These are phyloP conservation scores for Drosophila orosa DNA, from an alignment of 1,140 invertebrate genomes.

Conservation along the genomic window DNA sequence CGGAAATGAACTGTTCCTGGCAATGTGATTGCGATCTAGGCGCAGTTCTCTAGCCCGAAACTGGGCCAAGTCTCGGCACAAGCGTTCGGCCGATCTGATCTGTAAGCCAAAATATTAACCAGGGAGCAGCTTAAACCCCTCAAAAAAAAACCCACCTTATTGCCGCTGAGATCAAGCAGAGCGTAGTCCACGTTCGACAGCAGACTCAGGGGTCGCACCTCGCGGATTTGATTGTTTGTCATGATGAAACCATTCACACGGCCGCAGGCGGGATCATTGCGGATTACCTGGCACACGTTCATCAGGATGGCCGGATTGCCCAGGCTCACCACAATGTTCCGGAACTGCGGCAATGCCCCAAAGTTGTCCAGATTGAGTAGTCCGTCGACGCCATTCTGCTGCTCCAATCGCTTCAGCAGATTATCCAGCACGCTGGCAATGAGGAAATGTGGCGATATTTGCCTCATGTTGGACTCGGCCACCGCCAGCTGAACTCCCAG, in stretches of 20 bases:
- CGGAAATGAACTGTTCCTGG: constrained; percentile 48
- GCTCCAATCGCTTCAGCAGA: constrained; percentile 37
- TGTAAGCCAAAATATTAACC: constrained; percentile 6
- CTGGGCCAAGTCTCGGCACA: constrained; percentile 45
- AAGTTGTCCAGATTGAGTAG: constrained; percentile 55
- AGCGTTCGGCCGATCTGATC: constrained; percentile 46
- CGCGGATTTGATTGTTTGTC: constrained; percentile 46
- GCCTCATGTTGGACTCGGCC: constrained; percentile 28
- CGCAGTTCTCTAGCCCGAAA: constrained; percentile 59
- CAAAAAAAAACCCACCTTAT: constrained; percentile 49
- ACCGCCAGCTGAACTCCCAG: constrained; percentile 52
- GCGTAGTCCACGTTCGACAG: constrained; percentile 53
- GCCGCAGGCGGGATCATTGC: constrained; percentile 44
- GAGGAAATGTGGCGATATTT: constrained; percentile 47
- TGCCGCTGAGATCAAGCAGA: constrained; percentile 47
- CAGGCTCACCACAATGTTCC: constrained; percentile 51
- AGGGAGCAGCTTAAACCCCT: background rate
- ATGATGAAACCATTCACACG: constrained; percentile 52
- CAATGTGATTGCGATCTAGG: constrained; percentile 68
- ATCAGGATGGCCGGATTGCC: constrained; percentile 37
- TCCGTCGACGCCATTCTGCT: constrained; percentile 24
- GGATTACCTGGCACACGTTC: constrained; percentile 50
- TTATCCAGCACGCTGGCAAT: constrained; percentile 35
- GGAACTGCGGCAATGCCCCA: constrained; percentile 22
- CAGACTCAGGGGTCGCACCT: constrained; percentile 36